These are phyloP conservation scores for Steromphala cineraria DNA, from an alignment of 2,888 invertebrate species.

Conservation along the genomic window DNA sequence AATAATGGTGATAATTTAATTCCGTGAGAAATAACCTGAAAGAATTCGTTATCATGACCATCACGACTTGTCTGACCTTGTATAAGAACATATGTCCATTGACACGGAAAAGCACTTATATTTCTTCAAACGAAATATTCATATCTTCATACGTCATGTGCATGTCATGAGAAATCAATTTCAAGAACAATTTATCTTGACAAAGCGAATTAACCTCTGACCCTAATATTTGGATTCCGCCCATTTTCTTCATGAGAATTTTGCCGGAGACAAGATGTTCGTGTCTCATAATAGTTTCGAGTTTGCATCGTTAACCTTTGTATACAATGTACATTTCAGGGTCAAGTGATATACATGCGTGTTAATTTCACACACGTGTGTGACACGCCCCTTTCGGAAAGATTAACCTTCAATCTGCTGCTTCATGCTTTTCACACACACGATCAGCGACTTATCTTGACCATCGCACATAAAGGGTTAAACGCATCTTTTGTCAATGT, in stretches of 20 bases:
- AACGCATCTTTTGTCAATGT: too few species aligned
- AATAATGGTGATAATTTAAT: neutral
- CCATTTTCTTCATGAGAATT: neutral
- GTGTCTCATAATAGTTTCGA: neutral
- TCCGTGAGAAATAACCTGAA: neutral
- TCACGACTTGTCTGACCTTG: neutral
- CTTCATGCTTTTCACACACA: too few species aligned
- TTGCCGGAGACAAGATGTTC: too few species aligned
- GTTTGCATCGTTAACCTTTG: neutral
- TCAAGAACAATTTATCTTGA: neutral
- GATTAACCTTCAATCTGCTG: too few species aligned
- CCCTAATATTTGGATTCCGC: neutral
- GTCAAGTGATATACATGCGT: neutral
- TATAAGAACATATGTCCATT: neutral
- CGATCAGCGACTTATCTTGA: too few species aligned
- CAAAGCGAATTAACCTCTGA: neutral
- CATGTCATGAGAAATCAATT: neutral
- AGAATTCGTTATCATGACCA: neutral
- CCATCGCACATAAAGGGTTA: too few species aligned
- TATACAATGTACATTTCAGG: neutral
- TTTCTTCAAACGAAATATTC: neutral
- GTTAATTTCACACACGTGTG: slow-evolving; percentile 6
- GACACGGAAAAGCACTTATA: neutral
- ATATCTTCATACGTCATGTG: neutral
- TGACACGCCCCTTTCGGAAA: neutral